Percentiles rank a stretch among this genome's conserved stretches.
Conservation (phyloP, 2,113 vertebrate species). For the Martes martes region DNA sequence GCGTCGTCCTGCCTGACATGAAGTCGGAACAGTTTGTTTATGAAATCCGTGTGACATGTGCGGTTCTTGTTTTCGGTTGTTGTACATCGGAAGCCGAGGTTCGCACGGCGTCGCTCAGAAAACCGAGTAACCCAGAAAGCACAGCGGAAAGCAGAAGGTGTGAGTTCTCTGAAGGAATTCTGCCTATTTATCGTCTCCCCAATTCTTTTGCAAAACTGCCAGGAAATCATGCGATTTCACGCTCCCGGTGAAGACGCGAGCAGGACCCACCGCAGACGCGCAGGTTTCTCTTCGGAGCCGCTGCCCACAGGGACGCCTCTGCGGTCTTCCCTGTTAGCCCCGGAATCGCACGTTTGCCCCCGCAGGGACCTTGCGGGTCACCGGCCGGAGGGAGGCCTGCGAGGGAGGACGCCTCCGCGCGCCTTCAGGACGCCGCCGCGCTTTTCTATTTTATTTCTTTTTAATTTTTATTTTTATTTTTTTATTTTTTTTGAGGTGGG, state of each 20-base stretch:
- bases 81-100: neutral
- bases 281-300: neutral
- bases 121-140: neutral
- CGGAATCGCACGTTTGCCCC: neutral
- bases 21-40: neutral
- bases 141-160: accelerated
- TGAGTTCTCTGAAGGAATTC: neutral
- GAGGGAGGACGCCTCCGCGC: accelerated
- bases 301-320: neutral
- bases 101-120: neutral
- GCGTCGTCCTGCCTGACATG: neutral
- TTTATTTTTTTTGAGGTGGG: neutral
- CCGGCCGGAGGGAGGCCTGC: accelerated
- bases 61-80: neutral
- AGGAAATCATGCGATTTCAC: neutral
- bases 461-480: no score
- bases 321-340: no score
- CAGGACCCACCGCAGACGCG: no score
- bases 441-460: no score
- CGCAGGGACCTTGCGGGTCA: accelerated
- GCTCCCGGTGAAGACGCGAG: neutral
- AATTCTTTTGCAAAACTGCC: neutral
- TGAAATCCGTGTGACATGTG: slow-evolving; percentile 9
- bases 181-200: neutral
- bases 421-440: accelerated